These are phyloP conservation scores for Nothura maculosa DNA, from an alignment of 2,797 vertebrate genomes.

Conservation along the genomic window DNA sequence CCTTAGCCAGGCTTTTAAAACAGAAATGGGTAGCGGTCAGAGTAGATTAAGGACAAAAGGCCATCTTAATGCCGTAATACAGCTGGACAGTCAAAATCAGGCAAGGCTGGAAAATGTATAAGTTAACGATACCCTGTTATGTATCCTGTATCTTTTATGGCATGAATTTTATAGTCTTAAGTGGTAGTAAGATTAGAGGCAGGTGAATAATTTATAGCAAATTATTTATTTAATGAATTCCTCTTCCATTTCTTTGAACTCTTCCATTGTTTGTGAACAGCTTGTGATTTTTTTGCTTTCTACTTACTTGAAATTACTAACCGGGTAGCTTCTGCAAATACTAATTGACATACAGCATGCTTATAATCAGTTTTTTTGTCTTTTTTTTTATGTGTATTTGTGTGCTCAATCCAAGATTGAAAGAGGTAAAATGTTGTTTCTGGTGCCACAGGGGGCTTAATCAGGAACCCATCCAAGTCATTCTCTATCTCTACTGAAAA, in stretches of 20 bases:
- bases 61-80: constrained; percentile 27
- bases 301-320: constrained; percentile 69
- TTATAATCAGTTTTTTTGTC: neutral
- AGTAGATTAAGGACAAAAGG: constrained; percentile 48
- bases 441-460: neutral
- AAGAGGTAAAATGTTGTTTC: neutral
- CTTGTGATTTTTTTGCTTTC: constrained; percentile 60
- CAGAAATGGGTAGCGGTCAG: neutral
- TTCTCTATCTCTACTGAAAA: neutral
- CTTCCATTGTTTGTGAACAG: constrained; percentile 63
- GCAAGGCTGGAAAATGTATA: constrained; percentile 35
- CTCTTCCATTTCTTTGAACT: constrained; percentile 59
- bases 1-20: constrained; percentile 35
- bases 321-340: constrained; percentile 56
- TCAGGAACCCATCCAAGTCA: neutral
- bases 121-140: constrained; percentile 57
- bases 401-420: neutral
- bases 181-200: constrained; percentile 64
- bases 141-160: constrained; percentile 65
- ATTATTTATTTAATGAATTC: constrained; percentile 78
- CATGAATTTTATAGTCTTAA: constrained; percentile 73
- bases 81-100: constrained; percentile 47
- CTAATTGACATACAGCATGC: constrained; percentile 1
- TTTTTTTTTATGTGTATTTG: neutral
- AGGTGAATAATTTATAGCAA: constrained; percentile 73